Base-by-base conservation (phyloP, 2,888 invertebrate genomes). In the Cosmia pyralina region DNA sequence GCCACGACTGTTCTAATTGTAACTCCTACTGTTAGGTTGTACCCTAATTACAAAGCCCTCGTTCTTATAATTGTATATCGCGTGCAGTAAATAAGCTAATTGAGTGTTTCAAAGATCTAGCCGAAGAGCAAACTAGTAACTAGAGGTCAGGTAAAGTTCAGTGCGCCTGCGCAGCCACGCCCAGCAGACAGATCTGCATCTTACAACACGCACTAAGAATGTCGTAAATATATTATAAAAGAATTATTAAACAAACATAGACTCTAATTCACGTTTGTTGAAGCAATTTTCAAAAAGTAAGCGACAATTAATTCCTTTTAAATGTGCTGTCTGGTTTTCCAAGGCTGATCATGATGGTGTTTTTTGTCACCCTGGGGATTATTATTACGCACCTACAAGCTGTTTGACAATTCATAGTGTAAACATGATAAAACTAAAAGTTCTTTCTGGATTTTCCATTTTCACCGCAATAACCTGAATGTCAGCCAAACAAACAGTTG, bases 131-230 rank as follows among this genome's bases (percentile, higher is more conserved):
- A 84, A 85, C 84, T 81, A 76, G 80, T 87, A 89, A 88, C 82
- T 80, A 86, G 89, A 90, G 92, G 92, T 92, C 92, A 92, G 81
- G 57, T 85, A 92, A 92, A 93, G 93, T 92, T 93, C 92, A 92
- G 86, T 87, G 87, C 87, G 88, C 77, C 88, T 87, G 86, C 81
- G 83, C 69, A 60, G 77, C 41, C 84, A 79, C 84, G 86, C 90
- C 87, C 86, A 77, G 79, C 81, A 76, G 74, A 41, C 69, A 79
- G 77, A 82, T 87, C 83, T 84, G 77, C 77, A 78, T 87, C 87
- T 90, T 88, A 82, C 88, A 79, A 88, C 90, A 91, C 64, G 68
- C 60, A 79, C 69, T 75, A 85, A 82, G 81, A 87, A 88, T 86
- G 80, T 83, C 82, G 83, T 83, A 77, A 85, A 86, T 86, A 87